Evolutionary conservation across 2,888 invertebrate genomes (phyloP).

Genomic region (Sycophila texana): DNA sequence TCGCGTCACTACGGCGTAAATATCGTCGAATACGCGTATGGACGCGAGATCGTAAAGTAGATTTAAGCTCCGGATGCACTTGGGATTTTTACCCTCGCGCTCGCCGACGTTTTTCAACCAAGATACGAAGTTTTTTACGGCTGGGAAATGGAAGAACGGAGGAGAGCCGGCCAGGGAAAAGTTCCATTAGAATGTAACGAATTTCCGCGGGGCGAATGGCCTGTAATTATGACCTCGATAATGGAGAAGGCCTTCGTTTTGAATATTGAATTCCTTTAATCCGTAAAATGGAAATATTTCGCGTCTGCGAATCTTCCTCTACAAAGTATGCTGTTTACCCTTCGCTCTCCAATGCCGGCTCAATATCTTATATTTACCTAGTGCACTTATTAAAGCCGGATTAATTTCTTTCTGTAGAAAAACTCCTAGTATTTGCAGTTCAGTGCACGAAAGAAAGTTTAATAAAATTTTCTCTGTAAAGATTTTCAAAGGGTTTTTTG

Average conservation of each 20-base stretch:
- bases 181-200: constrained; percentile 15
- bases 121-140: neutral
- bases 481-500: too few species aligned
- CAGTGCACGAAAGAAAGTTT: too few species aligned
- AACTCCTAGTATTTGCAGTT: too few species aligned
- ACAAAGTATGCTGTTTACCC: too few species aligned
- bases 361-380: too few species aligned
- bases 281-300: neutral
- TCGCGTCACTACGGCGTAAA: constrained; percentile 52
- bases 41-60: constrained; percentile 45
- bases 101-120: neutral
- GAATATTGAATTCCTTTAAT: constrained; percentile 20
- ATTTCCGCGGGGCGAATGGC: neutral
- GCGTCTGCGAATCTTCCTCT: too few species aligned
- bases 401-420: too few species aligned
- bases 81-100: neutral
- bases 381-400: too few species aligned
- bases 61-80: constrained; percentile 43
- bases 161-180: neutral
- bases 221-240: constrained; percentile 10
- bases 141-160: too few species aligned
- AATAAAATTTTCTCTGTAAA: too few species aligned
- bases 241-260: neutral
- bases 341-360: too few species aligned
- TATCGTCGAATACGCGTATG: constrained; percentile 53